Base-by-base conservation (phyloP, 2,113 vertebrate genomes). In the Boleophthalmus pectinirostris region DNA sequence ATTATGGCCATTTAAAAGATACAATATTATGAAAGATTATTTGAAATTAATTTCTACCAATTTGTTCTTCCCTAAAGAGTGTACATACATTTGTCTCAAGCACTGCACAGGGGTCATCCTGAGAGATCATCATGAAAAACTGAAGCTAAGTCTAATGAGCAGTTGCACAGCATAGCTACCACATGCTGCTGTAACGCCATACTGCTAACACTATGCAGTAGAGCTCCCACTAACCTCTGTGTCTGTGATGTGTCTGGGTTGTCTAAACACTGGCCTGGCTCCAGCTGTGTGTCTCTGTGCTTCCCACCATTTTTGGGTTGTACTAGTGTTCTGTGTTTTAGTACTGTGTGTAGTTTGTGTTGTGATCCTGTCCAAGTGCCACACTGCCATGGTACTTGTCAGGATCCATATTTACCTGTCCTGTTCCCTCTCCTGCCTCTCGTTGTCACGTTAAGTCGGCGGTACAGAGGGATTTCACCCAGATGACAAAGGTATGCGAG, bases 401-500 rank as follows among this genome's bases (percentile, higher is more conserved):
- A 85, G 87, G 89, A 90, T 92, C 93, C 75, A 89, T 71, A 84
- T 85, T 89, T 78, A 88, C 79, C 74, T 91, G 85, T 91, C 86
- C 86, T 91, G 77, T 91, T 89, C 83, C 89, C 74, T 91, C 75
- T 88, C 81, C 80, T 74, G 75, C 74, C 81, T 88, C 87, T 84
- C 72, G 68, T 87, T 87, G 70, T 58, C 82, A 80, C 90, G 87
- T 87, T 84, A 81, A 91, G 77, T 88, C 80, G 77, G 54, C 91
- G 84, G 56, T 83, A 86, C 85, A 83, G 90, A 90, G 25, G 89
- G 82, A 85, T 75, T 70, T 66, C 86, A 79, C 9, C 73, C 72
- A 23, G 86, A 87, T 20, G 86, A 91, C 82, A 87, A 90, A 93
- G 92, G 93, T 93, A 93, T 78, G 90, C 79, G 66, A 85, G 78